A percentile compares a stretch with the other conserved stretches of the same genome.
These are phyloP conservation scores for Thelaira solivaga DNA, from an alignment of 2,888 invertebrate genomes.

Conservation along the genomic window DNA sequence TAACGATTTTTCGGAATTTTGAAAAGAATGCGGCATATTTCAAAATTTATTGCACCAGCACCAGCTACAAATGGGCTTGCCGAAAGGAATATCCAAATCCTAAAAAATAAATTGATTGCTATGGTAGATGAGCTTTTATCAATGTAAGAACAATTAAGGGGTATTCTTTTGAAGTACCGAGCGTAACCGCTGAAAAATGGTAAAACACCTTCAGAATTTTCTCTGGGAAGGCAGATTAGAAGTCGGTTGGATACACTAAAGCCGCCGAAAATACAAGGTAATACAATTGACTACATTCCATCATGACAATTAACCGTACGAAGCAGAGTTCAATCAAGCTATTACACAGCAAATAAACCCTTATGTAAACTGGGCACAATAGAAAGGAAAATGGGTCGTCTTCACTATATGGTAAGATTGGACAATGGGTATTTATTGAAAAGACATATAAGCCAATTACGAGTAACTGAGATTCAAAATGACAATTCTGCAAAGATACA, in stretches of 20 bases:
- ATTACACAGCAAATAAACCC: constrained; percentile 15
- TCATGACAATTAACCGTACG: constrained; percentile 6
- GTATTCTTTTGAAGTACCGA: constrained; percentile 3
- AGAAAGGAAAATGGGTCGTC: constrained; percentile 19
- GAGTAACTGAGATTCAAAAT: not conserved
- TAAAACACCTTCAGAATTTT: not conserved
- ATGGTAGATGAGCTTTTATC: not conserved
- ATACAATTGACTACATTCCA: not conserved
- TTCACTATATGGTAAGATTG: constrained; percentile 13
- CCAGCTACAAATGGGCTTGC: constrained; percentile 12
- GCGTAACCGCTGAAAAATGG: not conserved
- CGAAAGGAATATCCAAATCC: constrained; percentile 11
- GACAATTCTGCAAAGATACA: not conserved
- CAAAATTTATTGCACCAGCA: constrained; percentile 47
- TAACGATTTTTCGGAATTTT: constrained; percentile 44
- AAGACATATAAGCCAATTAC: constrained; percentile 13
- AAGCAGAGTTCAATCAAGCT: constrained; percentile 18
- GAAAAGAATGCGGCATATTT: constrained; percentile 30
- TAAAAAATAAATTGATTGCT: constrained; percentile 1
- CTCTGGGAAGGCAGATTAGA: not conserved
- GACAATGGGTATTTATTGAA: constrained; percentile 4
- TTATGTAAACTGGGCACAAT: constrained; percentile 31
- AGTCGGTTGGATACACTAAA: not conserved
- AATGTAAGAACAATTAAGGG: constrained; percentile 1
- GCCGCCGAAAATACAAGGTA: constrained; percentile 1